A percentile compares a stretch with the other conserved stretches of the same genome.
Conservation (phyloP, 2,797 vertebrate genomes). For the Podargus strigoides region DNA sequence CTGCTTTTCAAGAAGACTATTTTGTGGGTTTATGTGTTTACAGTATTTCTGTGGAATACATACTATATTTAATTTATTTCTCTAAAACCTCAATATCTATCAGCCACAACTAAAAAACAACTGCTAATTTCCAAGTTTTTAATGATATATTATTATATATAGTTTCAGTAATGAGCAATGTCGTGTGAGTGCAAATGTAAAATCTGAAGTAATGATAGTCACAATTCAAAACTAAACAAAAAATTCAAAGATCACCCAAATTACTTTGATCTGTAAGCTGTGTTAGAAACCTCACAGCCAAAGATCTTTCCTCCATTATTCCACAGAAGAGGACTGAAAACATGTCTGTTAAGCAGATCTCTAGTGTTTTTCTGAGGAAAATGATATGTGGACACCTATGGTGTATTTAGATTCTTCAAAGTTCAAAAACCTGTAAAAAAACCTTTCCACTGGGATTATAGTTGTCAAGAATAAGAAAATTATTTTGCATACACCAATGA, state of each 20-base stretch:
- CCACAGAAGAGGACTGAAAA: not conserved
- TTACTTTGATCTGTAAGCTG: not conserved
- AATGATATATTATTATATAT: not conserved
- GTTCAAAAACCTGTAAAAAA: not conserved
- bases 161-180: not conserved
- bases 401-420: not conserved
- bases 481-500: not conserved
- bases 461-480: not conserved
- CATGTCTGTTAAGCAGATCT: not conserved
- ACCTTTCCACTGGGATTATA: not conserved
- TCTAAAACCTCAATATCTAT: not conserved
- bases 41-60: not conserved
- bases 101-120: not conserved
- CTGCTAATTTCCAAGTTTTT: not conserved
- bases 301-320: not conserved
- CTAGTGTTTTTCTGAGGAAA: not conserved
- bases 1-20: not conserved
- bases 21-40: accelerated
- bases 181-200: not conserved
- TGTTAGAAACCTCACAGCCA: not conserved
- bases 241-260: not conserved
- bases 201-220: not conserved
- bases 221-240: not conserved
- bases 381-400: not conserved
- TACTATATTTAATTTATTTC: not conserved